These are phyloP conservation scores for Itoplectis maculator DNA, from an alignment of 2,888 invertebrate species.

Conservation along the genomic window DNA sequence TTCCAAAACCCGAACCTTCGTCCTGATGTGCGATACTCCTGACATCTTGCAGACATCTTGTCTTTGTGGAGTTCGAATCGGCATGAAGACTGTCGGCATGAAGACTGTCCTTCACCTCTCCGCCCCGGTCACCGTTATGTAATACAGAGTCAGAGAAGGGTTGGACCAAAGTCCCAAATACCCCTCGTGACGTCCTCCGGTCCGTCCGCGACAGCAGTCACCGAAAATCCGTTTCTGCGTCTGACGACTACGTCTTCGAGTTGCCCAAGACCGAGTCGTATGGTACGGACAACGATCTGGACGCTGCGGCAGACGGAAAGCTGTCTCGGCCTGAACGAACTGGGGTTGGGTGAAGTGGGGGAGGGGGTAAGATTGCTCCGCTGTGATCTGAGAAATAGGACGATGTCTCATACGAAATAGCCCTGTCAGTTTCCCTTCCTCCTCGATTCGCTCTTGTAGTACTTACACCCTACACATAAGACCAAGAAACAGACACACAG, in stretches of 20 bases:
- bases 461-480: too few species aligned
- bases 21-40: conserved; percentile 23
- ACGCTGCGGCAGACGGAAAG: conserved; percentile 22
- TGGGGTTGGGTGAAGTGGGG: too few species aligned
- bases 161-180: conserved; percentile 6
- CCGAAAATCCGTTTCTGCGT: conserved; percentile 33
- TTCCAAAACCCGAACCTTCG: conserved; percentile 1
- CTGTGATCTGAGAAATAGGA: conserved; percentile 22
- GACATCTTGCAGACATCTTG: too few species aligned
- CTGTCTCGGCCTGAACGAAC: background rate
- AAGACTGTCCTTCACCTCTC: too few species aligned
- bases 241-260: conserved; percentile 44
- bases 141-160: background rate
- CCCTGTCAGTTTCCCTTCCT: background rate
- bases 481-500: too few species aligned
- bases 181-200: conserved; percentile 24
- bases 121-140: too few species aligned
- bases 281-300: background rate
- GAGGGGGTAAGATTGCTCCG: background rate
- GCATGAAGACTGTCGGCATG: background rate
- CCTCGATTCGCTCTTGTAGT: background rate
- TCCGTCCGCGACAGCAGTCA: background rate
- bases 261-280: conserved; percentile 24
- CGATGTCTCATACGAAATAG: conserved; percentile 19
- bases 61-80: conserved; percentile 11